These are phyloP conservation scores for Shinisaurus crocodilurus DNA, from an alignment of 2,113 vertebrate genomes.

Conservation along the genomic window DNA sequence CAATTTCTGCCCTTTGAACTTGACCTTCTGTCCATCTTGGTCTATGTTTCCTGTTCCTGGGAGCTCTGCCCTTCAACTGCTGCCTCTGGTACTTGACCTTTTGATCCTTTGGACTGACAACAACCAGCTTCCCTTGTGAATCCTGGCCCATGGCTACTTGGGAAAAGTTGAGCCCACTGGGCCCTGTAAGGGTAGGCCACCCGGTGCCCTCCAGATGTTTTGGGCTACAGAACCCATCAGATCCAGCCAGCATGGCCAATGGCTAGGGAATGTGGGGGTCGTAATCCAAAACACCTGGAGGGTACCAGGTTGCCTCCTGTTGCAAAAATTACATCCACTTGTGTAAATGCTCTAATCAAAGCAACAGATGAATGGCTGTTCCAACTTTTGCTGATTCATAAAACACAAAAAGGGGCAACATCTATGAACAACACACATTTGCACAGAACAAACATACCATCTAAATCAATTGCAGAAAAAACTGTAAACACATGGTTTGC, in stretches of 20 bases:
- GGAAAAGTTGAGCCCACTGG: neutral
- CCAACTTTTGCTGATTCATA: neutral
- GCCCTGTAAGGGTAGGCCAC: neutral
- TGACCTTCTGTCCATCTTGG: neutral
- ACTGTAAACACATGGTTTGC: neutral
- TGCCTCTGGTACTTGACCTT: too few relatives aligned
- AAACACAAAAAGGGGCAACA: slow-evolving; percentile 29
- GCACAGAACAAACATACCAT: neutral
- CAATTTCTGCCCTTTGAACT: too few relatives aligned
- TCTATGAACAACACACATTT: neutral
- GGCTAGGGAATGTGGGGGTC: too few relatives aligned
- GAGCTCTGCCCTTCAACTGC: too few relatives aligned
- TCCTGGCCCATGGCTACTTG: too few relatives aligned
- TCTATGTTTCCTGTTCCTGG: too few relatives aligned
- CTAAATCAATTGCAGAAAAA: slow-evolving; percentile 40
- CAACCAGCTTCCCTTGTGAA: too few relatives aligned
- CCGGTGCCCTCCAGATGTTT: neutral
- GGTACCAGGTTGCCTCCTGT: neutral
- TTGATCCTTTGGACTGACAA: too few relatives aligned
- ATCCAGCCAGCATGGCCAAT: neutral
- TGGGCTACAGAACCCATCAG: neutral
- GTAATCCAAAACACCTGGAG: neutral
- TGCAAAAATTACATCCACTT: neutral
- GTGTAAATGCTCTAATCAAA: neutral
- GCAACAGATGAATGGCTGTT: neutral